phyloP scores from a whole-genome alignment of 2,797 vertebrate species.

The Ctenopoma kingsleyae region DNA sequence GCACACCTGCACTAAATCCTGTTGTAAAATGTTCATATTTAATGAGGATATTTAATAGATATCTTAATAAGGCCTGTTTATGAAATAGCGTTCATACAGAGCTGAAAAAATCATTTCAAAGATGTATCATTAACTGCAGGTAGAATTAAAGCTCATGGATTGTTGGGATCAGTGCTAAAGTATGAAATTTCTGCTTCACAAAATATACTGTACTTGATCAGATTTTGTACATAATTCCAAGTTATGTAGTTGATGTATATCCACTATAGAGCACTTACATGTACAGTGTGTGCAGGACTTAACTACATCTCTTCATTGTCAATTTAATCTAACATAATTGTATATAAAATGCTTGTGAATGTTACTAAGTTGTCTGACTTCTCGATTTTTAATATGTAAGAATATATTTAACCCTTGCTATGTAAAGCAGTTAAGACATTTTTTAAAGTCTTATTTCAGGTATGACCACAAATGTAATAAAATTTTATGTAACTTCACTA shows the following conservation, averaged over 20 bases:
- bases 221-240: slow-evolving; percentile 48
- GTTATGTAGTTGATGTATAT: slow-evolving; percentile 65
- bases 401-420: slow-evolving; percentile 71
- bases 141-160: slow-evolving; percentile 35
- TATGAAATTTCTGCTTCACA: slow-evolving; percentile 48
- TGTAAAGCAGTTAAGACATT: slow-evolving; percentile 56
- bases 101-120: slow-evolving; percentile 46
- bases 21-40: slow-evolving; percentile 75
- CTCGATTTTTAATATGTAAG: slow-evolving; percentile 57
- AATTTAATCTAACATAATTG: slow-evolving; percentile 65
- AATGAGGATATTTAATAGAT: slow-evolving; percentile 79
- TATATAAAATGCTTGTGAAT: slow-evolving; percentile 68
- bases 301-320: slow-evolving; percentile 52
- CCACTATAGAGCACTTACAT: slow-evolving; percentile 62
- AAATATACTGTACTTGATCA: slow-evolving; percentile 68
- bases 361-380: slow-evolving; percentile 63
- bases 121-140: slow-evolving; percentile 24
- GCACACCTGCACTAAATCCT: slow-evolving; percentile 78
- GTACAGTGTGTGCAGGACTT: slow-evolving; percentile 50
- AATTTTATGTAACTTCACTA: slow-evolving; percentile 67
- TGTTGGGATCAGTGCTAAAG: slow-evolving; percentile 40
- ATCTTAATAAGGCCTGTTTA: slow-evolving; percentile 49
- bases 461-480: slow-evolving; percentile 59
- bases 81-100: slow-evolving; percentile 52
- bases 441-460: slow-evolving; percentile 64